These are phyloP conservation scores for Apostichopus japonicus DNA, from an alignment of 35 echinoderm and acorn worm genomes.

Conservation along the genomic window DNA sequence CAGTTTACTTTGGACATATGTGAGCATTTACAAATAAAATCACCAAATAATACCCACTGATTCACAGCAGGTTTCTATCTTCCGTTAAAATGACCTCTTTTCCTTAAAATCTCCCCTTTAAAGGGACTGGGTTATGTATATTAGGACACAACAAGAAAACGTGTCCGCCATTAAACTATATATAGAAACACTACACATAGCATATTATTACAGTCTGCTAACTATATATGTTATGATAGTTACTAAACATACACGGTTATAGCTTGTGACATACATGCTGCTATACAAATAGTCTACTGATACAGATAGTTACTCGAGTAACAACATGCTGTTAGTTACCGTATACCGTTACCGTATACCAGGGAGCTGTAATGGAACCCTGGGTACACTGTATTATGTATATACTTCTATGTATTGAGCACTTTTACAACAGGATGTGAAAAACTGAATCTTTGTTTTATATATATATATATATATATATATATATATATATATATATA, in stretches of 20 bases:
- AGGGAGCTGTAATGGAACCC: too few relatives aligned
- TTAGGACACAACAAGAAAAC: too few relatives aligned
- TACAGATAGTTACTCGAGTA: background rate
- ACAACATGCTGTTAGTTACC: too few relatives aligned
- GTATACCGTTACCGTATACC: too few relatives aligned
- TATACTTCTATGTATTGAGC: too few relatives aligned
- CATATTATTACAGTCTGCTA: background rate
- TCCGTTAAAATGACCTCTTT: background rate
- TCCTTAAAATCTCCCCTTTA: background rate
- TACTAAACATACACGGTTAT: background rate
- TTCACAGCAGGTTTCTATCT: background rate
- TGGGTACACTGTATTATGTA: too few relatives aligned
- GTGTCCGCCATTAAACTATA: background rate
- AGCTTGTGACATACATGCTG: background rate
- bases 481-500: too few relatives aligned
- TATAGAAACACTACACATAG: background rate
- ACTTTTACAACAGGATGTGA: too few relatives aligned
- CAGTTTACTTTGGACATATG: background rate
- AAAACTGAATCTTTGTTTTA: too few relatives aligned
- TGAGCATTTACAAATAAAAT: background rate
- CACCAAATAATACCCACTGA: background rate
- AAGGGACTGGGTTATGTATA: too few relatives aligned
- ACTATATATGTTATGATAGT: background rate
- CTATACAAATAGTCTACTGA: background rate
- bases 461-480: too few relatives aligned